phyloP scores from a whole-genome alignment of 2,113 vertebrate species.

The Picathartes gymnocephalus region DNA sequence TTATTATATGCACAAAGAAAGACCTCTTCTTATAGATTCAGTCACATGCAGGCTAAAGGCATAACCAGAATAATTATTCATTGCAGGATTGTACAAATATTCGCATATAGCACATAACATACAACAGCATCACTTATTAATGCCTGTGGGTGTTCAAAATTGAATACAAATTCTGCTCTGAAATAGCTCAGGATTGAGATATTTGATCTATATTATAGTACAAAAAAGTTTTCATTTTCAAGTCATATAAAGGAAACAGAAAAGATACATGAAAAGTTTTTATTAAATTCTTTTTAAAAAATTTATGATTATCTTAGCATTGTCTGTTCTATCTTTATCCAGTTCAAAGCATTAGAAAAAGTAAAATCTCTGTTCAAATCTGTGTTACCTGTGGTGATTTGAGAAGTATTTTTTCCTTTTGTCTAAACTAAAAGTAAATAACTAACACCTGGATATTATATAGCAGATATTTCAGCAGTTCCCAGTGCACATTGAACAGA shows the following conservation, averaged over 20 bases:
- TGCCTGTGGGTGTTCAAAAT: background rate
- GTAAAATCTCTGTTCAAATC: background rate
- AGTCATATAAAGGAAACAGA: background rate
- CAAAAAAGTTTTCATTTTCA: background rate
- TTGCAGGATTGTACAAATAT: background rate
- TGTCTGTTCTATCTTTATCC: background rate
- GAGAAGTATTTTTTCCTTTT: background rate
- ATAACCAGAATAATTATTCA: conserved; percentile 29
- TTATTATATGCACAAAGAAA: background rate
- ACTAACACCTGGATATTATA: background rate
- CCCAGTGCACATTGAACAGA: background rate
- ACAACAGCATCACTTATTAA: background rate
- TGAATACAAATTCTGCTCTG: background rate
- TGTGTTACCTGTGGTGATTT: background rate
- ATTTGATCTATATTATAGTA: background rate
- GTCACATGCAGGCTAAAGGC: background rate
- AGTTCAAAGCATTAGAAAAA: background rate
- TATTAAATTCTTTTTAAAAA: background rate
- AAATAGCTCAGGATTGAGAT: background rate
- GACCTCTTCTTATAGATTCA: background rate
- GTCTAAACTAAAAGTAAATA: background rate
- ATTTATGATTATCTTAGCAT: background rate
- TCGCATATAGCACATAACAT: background rate
- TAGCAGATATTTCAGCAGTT: background rate
- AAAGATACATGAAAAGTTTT: background rate